Base-by-base conservation (phyloP, 2,888 invertebrate genomes). In the Dynastes grantii region DNA sequence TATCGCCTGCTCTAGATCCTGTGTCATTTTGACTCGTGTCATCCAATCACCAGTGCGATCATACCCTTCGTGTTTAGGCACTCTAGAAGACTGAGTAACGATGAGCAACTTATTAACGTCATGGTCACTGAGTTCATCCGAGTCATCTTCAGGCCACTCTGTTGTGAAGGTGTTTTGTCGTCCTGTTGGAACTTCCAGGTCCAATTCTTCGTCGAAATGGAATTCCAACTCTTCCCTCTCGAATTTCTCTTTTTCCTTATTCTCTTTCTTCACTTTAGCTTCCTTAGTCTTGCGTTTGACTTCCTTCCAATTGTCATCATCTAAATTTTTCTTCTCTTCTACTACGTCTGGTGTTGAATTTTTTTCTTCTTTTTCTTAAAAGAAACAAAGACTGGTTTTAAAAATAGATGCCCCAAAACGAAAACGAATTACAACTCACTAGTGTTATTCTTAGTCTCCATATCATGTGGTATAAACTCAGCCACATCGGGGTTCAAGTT, bases 181-280 rank as follows among this genome's bases (percentile, higher is more conserved):
- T 22, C 96, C 96, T 78, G 94, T 93, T 1, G 95, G 95, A 82
- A 95, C 91, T 82, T 90, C 90, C 78, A 86, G 84, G 79, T 97
- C 96, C 81, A 98, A 90, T 89, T 99, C 99, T 90, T 98, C 98
- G 87, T 99, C 98, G 87, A 99, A 97, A 90, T 97, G 96, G 90
- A 99, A 99, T 88, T 98, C 97, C 82, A 98, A 90, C 88, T 98
- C 98, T 89, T 98, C 97, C 82, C 93, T 83, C 84, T 89, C 88
- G 13, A 80, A 77, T 53, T 80, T 80, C 53, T 83, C 83, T 45
- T 81, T 84, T 76, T 87, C 86, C 70, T 84, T 85, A 55, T 80
- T 78, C 71, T 83, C 85, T 81, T 84, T 87, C 81, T 85, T 87
- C 32, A 78, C 85, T 79, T 85, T 86, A 75, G 86, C 86, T 79